Evolutionary conservation across 1,140 invertebrate genomes (phyloP).

Genomic region (Nasonia giraulti): DNA sequence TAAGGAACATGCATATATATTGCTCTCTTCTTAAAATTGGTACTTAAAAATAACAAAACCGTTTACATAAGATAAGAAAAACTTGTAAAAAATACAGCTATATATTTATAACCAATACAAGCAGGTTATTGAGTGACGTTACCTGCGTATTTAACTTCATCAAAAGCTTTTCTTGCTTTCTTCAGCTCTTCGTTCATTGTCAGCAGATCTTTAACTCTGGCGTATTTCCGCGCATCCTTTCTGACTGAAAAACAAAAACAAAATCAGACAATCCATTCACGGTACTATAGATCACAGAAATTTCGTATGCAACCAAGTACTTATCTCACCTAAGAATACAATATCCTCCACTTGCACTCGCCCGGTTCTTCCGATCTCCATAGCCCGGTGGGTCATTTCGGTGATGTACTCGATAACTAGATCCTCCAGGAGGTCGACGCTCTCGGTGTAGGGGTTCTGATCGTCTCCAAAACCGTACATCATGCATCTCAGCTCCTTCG

Average conservation of each 20-base stretch:
- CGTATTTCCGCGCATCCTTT: slow-evolving; percentile 97
- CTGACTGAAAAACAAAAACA: slow-evolving; percentile 79
- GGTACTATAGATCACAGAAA: background rate
- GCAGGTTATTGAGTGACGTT: slow-evolving; percentile 61
- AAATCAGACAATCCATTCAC: background rate
- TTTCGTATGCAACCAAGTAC: background rate
- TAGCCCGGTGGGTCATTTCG: slow-evolving; percentile 93
- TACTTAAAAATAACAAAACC: background rate
- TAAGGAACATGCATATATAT: slow-evolving; percentile 4
- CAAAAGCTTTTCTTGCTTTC: slow-evolving; percentile 99
- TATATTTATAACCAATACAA: background rate
- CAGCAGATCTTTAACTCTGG: slow-evolving; percentile 96
- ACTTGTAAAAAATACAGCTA: background rate
- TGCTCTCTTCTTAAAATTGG: background rate
- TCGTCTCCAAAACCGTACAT: slow-evolving; percentile 99
- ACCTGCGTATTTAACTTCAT: slow-evolving; percentile 97
- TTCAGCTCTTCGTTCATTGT: slow-evolving; percentile 99
- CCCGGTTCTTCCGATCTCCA: slow-evolving; percentile 97
- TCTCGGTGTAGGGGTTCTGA: slow-evolving; percentile 98
- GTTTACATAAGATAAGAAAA: background rate
- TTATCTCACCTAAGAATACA: slow-evolving; percentile 84
- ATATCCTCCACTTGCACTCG: slow-evolving; percentile 98
- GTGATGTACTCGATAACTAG: slow-evolving; percentile 98
- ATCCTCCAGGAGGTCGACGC: slow-evolving; percentile 97
- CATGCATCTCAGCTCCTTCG: slow-evolving; percentile 96